Percentiles rank a stretch among this genome's conserved stretches.
These are phyloP conservation scores for Galeopterus variegatus DNA, from an alignment of 2,113 vertebrate genomes.

Conservation along the genomic window DNA sequence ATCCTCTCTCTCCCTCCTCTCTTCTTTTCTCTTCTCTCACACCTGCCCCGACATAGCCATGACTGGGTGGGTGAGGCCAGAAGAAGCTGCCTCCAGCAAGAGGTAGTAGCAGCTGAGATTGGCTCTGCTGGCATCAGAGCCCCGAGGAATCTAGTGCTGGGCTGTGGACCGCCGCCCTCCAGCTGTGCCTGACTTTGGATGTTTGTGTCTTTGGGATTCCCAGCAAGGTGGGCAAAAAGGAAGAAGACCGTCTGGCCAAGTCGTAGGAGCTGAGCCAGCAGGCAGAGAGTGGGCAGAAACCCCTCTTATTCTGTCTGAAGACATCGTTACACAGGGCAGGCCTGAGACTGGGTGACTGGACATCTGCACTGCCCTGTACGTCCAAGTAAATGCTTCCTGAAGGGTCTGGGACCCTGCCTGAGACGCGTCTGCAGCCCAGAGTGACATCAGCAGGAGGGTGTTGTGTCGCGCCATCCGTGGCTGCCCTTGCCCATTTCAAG, in stretches of 20 bases:
- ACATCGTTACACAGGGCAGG: fast-evolving
- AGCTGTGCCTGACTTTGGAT: neutral
- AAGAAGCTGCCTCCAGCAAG: constrained; percentile 79
- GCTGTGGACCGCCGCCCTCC: neutral
- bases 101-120: constrained; percentile 71
- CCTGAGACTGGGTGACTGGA: neutral
- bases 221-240: neutral
- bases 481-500: neutral
- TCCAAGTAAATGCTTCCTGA: neutral
- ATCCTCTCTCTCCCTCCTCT: neutral
- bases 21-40: neutral
- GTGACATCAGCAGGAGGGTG: neutral
- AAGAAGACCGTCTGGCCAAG: neutral
- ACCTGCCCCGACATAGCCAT: constrained; percentile 57
- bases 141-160: neutral
- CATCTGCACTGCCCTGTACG: neutral
- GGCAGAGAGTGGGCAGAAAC: neutral
- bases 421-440: neutral
- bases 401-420: neutral
- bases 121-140: neutral
- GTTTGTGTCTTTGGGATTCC: neutral
- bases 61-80: constrained; percentile 82
- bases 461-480: neutral
- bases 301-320: neutral
- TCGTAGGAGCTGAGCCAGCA: neutral